phyloP scores from a whole-genome alignment of 2,888 invertebrate species.

The Cryptus armator region DNA sequence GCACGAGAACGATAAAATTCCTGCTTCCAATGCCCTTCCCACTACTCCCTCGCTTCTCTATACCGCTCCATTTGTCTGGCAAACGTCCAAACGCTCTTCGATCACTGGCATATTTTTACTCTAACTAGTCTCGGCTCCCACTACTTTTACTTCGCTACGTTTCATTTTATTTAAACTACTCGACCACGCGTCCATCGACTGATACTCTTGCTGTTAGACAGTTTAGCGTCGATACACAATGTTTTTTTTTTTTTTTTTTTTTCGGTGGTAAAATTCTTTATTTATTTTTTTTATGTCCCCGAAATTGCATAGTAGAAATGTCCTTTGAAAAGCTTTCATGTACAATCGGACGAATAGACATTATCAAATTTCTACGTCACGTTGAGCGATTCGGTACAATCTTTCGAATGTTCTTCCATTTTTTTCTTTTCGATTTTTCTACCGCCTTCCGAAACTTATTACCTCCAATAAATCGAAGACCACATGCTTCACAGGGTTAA shows the following conservation, averaged over 20 bases:
- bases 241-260: background rate
- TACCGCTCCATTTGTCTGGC: slow-evolving; percentile 72
- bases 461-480: background rate
- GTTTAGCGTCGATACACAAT: background rate
- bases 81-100: slow-evolving; percentile 69
- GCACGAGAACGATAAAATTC: slow-evolving; percentile 70
- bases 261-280: background rate
- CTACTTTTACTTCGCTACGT: slow-evolving; percentile 38
- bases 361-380: too few species aligned
- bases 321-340: background rate
- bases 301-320: background rate
- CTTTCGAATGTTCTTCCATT: too few species aligned
- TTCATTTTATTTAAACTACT: slow-evolving; percentile 40
- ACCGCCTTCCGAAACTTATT: background rate
- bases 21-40: slow-evolving; percentile 34
- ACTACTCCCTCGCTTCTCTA: slow-evolving; percentile 16
- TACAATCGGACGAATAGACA: background rate
- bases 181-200: slow-evolving; percentile 60
- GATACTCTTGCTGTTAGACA: slow-evolving; percentile 14
- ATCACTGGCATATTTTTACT: slow-evolving; percentile 67
- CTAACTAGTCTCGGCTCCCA: slow-evolving; percentile 61
- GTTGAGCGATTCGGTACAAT: too few species aligned
- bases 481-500: background rate
- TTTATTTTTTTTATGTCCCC: background rate
- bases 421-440: too few species aligned